Base-by-base conservation (phyloP, 2,797 vertebrate genomes). In the Smutsia temminckii region DNA sequence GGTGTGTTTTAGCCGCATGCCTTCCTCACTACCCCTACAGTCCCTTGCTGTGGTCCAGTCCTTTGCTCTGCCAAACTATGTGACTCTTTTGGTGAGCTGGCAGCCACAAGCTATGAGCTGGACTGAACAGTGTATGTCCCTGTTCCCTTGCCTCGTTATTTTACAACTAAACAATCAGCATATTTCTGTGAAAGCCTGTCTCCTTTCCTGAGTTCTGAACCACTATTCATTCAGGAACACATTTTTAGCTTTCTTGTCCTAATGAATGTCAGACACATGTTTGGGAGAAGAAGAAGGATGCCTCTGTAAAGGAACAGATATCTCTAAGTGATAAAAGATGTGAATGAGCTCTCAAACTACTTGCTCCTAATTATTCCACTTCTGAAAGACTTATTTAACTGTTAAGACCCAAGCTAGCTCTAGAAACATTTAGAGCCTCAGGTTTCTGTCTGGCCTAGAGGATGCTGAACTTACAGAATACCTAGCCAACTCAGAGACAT, bases 71-170 rank as follows among this genome's bases (percentile, higher is more conserved):
- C 95, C 97, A 92, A 93, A 96, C 68, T 96, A 87, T 95, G 97
- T 74, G 86, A 96, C 93, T 95, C 96, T 95, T 96, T 71, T 85
- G 94, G 96, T 94, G 95, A 96, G 96, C 93, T 96, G 96, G 97
- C 96, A 97, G 96, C 85, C 95, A 89, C 94, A 93, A 5, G 61
- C 94, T 93, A 63, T 42, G 88, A 96, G 94, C 91, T 91, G 95
- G 91, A 88, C 89, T 79, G 91, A 91, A 90, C 95, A 93, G 79
- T 88, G 40, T 63, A 71, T 85, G 94, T 97, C 97, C 96, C 94
- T 95, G 94, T 97, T 96, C 89, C 84, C 84, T 96, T 27, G 66
- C 94, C 95, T 95, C 75, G 37, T 90, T 94, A 89, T 95, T 97
- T 97, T 96, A 96, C 94, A 95, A 88, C 88, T 89, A 88, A 96